A percentile compares a stretch with the other conserved stretches of the same genome.
These are phyloP conservation scores for Ceratina calcarata DNA, from an alignment of 1,140 invertebrate species.

Conservation along the genomic window DNA sequence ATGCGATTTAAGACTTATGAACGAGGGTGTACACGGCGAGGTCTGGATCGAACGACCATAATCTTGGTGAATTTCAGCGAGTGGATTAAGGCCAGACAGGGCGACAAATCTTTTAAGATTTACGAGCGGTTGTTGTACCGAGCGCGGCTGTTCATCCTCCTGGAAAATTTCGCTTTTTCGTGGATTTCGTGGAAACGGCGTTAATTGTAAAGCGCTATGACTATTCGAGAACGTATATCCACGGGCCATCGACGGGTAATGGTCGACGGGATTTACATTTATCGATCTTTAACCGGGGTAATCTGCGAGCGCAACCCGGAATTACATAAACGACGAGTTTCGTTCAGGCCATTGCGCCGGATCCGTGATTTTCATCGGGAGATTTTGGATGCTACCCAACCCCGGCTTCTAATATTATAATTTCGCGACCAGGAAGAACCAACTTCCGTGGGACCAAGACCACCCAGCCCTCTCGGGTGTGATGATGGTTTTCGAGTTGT, in stretches of 20 bases:
- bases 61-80: conserved; percentile 1
- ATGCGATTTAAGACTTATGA: no score
- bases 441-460: no score
- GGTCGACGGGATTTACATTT: conserved; percentile 40
- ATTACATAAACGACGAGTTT: conserved; percentile 31
- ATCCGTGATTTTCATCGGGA: conserved; percentile 25
- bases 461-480: conserved; percentile 6
- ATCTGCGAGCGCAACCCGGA: conserved; percentile 4
- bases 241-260: conserved; percentile 13
- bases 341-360: not conserved
- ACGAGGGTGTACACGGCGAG: not conserved
- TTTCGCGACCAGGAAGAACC: no score
- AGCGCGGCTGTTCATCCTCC: not conserved
- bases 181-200: not conserved
- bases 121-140: not conserved
- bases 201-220: conserved; percentile 41
- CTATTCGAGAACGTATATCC: conserved; percentile 35
- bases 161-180: conserved; percentile 13
- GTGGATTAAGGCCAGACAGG: not conserved
- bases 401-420: conserved; percentile 4
- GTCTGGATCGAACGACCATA: conserved; percentile 1
- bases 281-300: conserved; percentile 32
- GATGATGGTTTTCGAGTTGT: conserved; percentile 22
- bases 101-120: not conserved
- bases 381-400: not conserved